phyloP scores from a whole-genome alignment of 1,140 invertebrate genomes.

The Anagrus nilaparvatae region DNA sequence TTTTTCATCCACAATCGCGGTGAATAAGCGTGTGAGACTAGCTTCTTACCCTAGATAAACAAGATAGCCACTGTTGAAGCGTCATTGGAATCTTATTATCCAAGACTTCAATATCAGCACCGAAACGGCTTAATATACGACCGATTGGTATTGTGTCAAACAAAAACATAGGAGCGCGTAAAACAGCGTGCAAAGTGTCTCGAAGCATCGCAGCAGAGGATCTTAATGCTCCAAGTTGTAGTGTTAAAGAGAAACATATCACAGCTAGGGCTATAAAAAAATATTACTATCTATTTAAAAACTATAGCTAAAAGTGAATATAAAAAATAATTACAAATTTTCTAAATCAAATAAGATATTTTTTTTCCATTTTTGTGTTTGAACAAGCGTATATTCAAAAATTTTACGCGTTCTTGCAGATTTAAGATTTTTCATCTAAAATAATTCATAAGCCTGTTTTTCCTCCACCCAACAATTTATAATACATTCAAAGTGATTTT shows the following conservation, averaged over 20 bases:
- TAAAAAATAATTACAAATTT: no score
- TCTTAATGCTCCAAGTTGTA: slow-evolving; percentile 59
- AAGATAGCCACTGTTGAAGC: slow-evolving; percentile 57
- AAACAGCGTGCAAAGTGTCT: slow-evolving; percentile 54
- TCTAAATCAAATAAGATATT: slow-evolving; percentile 20
- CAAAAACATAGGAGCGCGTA: slow-evolving; percentile 65
- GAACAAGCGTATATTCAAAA: no score
- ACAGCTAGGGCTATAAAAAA: no score
- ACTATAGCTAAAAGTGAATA: no score
- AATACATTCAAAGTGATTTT: no score
- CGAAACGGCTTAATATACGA: slow-evolving; percentile 75
- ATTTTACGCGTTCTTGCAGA: no score
- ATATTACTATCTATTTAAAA: no score
- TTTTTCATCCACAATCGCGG: not conserved
- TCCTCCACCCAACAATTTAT: no score
- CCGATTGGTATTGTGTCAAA: slow-evolving; percentile 82
- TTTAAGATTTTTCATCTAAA: no score
- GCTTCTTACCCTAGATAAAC: slow-evolving; percentile 38
- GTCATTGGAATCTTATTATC: slow-evolving; percentile 66
- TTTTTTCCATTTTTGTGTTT: not conserved
- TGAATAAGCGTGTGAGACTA: slow-evolving; percentile 1
- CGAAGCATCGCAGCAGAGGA: slow-evolving; percentile 59
- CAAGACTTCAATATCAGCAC: slow-evolving; percentile 71
- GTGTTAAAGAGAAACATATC: slow-evolving; percentile 55
- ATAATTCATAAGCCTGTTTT: no score